These are phyloP conservation scores for Entelurus aequoreus DNA, from an alignment of 2,113 vertebrate species.

Conservation along the genomic window DNA sequence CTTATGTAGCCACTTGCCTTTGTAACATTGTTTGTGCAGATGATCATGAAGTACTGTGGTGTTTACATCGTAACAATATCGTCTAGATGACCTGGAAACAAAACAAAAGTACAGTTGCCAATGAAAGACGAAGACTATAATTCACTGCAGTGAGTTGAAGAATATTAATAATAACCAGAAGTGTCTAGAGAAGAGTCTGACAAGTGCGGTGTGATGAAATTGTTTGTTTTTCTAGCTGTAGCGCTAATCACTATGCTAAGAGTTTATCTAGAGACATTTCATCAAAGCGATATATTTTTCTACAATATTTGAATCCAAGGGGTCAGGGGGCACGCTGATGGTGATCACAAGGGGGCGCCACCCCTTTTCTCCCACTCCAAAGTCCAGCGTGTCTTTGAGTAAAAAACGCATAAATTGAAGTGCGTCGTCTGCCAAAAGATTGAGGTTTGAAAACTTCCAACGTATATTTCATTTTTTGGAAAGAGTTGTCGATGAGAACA, in stretches of 20 bases:
- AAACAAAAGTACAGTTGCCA: slow-evolving; percentile 60
- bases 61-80: slow-evolving; percentile 75
- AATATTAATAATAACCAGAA: slow-evolving; percentile 50
- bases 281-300: slow-evolving; percentile 79
- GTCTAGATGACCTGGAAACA: slow-evolving; percentile 56
- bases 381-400: too few species aligned
- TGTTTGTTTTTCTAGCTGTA: slow-evolving; percentile 35
- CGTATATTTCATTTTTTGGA: slow-evolving; percentile 71
- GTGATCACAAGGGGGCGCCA: too few species aligned
- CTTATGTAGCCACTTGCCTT: slow-evolving; percentile 74
- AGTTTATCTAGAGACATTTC: slow-evolving; percentile 71
- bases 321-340: slow-evolving; percentile 59
- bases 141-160: slow-evolving; percentile 56
- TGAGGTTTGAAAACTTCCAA: slow-evolving; percentile 55
- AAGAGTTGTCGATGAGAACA: slow-evolving; percentile 62
- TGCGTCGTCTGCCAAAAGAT: slow-evolving; percentile 58
- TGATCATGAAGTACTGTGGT: slow-evolving; percentile 70
- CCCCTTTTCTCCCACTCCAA: too few species aligned
- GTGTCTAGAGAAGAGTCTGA: slow-evolving; percentile 57
- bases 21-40: slow-evolving; percentile 73
- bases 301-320: slow-evolving; percentile 72
- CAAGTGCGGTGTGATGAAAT: slow-evolving; percentile 30
- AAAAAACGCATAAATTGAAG: slow-evolving; percentile 7
- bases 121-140: slow-evolving; percentile 67
- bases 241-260: slow-evolving; percentile 23